Conservation (phyloP, 2,888 invertebrate genomes). For the Stenolophus ochropezus region DNA sequence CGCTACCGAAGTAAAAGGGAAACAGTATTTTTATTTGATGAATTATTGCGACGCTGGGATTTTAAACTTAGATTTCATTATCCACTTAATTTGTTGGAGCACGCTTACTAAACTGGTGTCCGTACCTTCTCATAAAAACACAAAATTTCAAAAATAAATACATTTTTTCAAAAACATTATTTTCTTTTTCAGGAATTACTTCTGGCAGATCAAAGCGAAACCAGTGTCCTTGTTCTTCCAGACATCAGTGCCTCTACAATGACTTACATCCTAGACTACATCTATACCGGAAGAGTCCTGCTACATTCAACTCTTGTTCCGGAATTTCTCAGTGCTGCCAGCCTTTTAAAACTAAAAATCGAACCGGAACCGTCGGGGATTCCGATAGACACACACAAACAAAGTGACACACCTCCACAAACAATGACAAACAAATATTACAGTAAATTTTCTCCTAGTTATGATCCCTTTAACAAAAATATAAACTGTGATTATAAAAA, state of each 20-base stretch:
- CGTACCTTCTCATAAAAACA: too few species aligned
- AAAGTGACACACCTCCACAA: not conserved
- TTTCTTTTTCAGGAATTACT: conserved; percentile 68
- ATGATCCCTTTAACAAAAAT: conserved; percentile 21
- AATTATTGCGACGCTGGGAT: too few species aligned
- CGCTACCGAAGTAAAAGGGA: too few species aligned
- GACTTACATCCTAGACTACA: conserved; percentile 79
- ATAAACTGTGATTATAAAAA: conserved; percentile 54
- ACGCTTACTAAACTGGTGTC: too few species aligned
- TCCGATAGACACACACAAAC: not conserved
- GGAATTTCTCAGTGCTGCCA: conserved; percentile 78
- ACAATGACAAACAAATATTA: conserved; percentile 12
- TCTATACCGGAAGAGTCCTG: conserved; percentile 81
- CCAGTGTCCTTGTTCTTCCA: conserved; percentile 80
- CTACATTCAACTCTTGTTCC: conserved; percentile 77
- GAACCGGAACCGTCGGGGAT: conserved; percentile 11
- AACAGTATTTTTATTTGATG: too few species aligned
- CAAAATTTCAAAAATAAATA: too few species aligned
- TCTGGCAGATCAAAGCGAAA: conserved; percentile 72
- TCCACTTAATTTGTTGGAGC: too few species aligned
- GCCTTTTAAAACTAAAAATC: conserved; percentile 66
- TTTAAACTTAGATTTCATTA: too few species aligned
- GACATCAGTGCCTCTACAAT: conserved; percentile 79
- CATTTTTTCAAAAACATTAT: too few species aligned
- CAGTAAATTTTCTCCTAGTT: conserved; percentile 41